These are phyloP conservation scores for Chlorops oryzae DNA, from an alignment of 1,140 invertebrate genomes.

Conservation along the genomic window DNA sequence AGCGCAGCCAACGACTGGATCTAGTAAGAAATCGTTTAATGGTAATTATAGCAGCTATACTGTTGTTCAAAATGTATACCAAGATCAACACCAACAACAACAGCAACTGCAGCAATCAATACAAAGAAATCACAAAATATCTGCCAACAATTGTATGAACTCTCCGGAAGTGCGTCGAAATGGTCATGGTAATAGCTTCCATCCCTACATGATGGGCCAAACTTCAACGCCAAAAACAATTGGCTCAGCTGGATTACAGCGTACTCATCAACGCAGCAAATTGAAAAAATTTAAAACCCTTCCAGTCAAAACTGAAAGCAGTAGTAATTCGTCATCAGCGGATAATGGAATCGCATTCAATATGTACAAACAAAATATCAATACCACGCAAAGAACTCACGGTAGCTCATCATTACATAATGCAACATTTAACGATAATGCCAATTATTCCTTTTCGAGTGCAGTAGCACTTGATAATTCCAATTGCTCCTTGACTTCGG, in stretches of 20 bases:
- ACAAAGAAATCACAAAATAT: no score
- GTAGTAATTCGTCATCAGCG: slow-evolving; percentile 40
- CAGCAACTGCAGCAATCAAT: no score
- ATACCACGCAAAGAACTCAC: neutral
- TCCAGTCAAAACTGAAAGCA: slow-evolving; percentile 30
- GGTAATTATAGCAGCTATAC: slow-evolving; percentile 40
- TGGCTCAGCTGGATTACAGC: slow-evolving; percentile 24
- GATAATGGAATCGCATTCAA: slow-evolving; percentile 12
- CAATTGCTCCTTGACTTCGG: slow-evolving; percentile 35
- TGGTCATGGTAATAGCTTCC: slow-evolving; percentile 33
- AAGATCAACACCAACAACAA: no score
- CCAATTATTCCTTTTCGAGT: slow-evolving; percentile 42
- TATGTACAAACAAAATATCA: slow-evolving; percentile 2
- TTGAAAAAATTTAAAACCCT: slow-evolving; percentile 31
- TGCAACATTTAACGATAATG: slow-evolving; percentile 41
- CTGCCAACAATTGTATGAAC: no score
- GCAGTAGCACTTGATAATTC: slow-evolving; percentile 39
- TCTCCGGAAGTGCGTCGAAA: no score
- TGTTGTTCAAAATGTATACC: no score
- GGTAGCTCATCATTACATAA: slow-evolving; percentile 16
- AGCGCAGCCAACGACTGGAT: no score
- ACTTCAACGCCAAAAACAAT: slow-evolving; percentile 41
- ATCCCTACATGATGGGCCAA: slow-evolving; percentile 37
- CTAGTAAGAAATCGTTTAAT: slow-evolving; percentile 20
- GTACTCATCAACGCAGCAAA: no score